phyloP scores from a whole-genome alignment of 2,113 vertebrate species.

The Craseonycteris thonglongyai region DNA sequence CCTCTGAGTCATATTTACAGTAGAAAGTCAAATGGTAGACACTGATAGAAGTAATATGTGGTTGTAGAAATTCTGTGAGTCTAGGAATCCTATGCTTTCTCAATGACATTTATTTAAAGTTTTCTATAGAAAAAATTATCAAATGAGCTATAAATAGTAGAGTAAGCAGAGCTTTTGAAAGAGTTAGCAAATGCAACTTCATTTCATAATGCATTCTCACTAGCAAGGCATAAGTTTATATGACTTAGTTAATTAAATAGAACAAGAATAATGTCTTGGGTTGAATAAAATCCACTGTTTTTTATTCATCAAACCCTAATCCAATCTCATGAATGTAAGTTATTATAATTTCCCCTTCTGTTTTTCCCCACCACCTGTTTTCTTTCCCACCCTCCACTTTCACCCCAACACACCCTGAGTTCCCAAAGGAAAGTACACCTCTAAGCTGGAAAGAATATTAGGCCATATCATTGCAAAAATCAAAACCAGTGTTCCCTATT shows the following conservation, averaged over 20 bases:
- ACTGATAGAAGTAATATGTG: not conserved
- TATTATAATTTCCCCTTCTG: not conserved
- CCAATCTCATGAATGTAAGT: not conserved
- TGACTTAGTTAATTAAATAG: constrained; percentile 20
- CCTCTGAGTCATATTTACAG: not conserved
- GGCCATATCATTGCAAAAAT: not conserved
- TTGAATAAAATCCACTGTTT: constrained; percentile 6
- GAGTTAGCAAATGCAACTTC: constrained; percentile 26
- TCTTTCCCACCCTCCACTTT: not conserved
- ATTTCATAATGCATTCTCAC: constrained; percentile 12
- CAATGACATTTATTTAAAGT: not conserved
- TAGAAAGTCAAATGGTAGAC: not conserved
- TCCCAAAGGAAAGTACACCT: not conserved
- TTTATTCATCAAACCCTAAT: not conserved
- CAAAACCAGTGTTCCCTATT: not conserved
- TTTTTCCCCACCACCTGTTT: not conserved
- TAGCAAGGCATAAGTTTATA: constrained; percentile 24
- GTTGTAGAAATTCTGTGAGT: not conserved
- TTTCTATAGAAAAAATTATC: constrained; percentile 13
- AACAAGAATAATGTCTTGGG: not conserved
- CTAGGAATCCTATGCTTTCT: not conserved
- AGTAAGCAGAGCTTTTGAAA: constrained; percentile 20
- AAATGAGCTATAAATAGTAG: constrained; percentile 1
- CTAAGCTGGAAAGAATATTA: not conserved
- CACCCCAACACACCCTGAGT: not conserved